Conservation (phyloP, 2,888 invertebrate species). For the Brassicogethes aeneus region DNA sequence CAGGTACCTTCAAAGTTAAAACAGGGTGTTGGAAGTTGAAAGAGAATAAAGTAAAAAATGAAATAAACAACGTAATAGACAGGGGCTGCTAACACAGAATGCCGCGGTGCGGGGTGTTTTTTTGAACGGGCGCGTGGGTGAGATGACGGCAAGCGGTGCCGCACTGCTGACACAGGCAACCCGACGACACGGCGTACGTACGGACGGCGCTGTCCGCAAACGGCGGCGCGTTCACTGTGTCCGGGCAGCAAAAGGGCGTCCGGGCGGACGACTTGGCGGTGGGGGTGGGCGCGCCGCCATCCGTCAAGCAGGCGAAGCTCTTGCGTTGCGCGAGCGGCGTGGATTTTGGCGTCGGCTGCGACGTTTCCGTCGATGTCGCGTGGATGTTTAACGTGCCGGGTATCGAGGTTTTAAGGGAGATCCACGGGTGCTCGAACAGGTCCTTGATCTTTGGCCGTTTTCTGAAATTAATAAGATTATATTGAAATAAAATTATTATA, state of each 20-base stretch:
- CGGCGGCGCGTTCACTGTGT: constrained; percentile 30
- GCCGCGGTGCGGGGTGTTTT: constrained; percentile 41
- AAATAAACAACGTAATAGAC: neutral
- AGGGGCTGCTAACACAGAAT: constrained; percentile 40
- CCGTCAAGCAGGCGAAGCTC: constrained; percentile 28
- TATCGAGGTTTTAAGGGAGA: constrained; percentile 40
- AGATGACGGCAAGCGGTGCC: constrained; percentile 41
- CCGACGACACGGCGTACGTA: constrained; percentile 34
- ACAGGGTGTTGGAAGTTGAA: too few species aligned
- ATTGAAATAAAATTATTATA: constrained; percentile 4
- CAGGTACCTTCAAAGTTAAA: neutral
- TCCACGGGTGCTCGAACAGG: constrained; percentile 87
- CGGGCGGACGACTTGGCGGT: constrained; percentile 6
- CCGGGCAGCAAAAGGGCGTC: constrained; percentile 26
- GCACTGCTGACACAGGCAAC: constrained; percentile 42
- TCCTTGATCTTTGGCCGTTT: constrained; percentile 81
- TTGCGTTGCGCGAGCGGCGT: constrained; percentile 29
- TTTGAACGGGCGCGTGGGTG: constrained; percentile 38
- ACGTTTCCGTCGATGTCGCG: constrained; percentile 9
- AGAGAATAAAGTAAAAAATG: neutral
- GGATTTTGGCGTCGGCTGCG: constrained; percentile 12
- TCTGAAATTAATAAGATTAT: constrained; percentile 46
- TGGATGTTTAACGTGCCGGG: constrained; percentile 24
- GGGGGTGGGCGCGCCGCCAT: constrained; percentile 9
- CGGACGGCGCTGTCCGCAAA: constrained; percentile 30